A percentile compares a stretch with the other conserved stretches of the same genome.
Evolutionary conservation across 2,888 invertebrate genomes (phyloP).

Genomic region (Temnothorax unifasciatus): DNA sequence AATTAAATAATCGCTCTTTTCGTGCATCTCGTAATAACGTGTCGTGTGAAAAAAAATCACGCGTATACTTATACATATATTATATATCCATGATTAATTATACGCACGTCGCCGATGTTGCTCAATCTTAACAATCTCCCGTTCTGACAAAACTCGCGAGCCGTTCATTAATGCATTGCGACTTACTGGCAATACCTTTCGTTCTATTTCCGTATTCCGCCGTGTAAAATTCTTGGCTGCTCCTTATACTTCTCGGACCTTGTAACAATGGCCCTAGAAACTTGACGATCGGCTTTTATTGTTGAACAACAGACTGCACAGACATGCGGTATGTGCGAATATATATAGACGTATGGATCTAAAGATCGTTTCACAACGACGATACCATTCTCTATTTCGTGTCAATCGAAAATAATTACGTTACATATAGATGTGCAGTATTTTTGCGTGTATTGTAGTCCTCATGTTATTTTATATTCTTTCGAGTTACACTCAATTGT

Average conservation of each 20-base stretch:
- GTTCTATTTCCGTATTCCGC: background rate
- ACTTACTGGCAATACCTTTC: slow-evolving; percentile 16
- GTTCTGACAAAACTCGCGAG: background rate
- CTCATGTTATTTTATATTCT: background rate
- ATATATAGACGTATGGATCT: slow-evolving; percentile 47
- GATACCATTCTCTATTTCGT: background rate
- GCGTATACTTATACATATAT: background rate
- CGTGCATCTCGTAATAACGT: background rate
- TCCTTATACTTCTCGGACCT: background rate
- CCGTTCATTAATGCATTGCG: background rate
- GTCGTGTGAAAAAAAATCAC: background rate
- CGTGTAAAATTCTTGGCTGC: background rate
- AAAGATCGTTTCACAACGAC: slow-evolving; percentile 36
- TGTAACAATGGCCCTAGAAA: slow-evolving; percentile 10
- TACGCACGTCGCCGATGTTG: background rate
- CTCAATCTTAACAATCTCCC: background rate
- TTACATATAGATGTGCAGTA: background rate
- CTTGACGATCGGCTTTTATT: slow-evolving; percentile 39
- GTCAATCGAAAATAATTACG: background rate
- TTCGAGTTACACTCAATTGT: background rate
- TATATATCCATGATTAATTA: background rate
- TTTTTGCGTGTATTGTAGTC: background rate
- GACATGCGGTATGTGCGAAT: slow-evolving; percentile 28
- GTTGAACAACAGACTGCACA: slow-evolving; percentile 45
- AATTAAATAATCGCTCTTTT: background rate